Evolutionary conservation across 2,888 invertebrate genomes (phyloP), one percentile per base, ranked within the genome.

Genomic region (Lepidocyrtoides sp.): DNA sequence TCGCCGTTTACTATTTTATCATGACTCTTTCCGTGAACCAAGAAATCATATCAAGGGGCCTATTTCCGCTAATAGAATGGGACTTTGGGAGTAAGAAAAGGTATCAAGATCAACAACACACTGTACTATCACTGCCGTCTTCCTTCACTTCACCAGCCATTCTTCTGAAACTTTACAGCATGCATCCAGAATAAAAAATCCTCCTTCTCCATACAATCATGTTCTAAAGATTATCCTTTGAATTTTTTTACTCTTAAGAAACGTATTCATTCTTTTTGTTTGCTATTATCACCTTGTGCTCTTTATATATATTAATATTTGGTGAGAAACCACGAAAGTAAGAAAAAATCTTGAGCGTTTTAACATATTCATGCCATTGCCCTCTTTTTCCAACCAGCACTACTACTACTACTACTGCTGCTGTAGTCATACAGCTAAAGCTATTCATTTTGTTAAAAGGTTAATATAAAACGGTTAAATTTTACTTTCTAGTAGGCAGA

Each of bases 51-150:
- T 92, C 93, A 93, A 91, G 93, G 93, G 93, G 92, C 93, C 93
- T 92, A 93, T 93, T 93, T 92, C 91, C 90, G 86, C 93, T 93
- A 93, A 93, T 93, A 93, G 93, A 93, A 93, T 93, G 93, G 93
- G 93, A 92, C 93, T 93, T 92, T 88, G 92, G 93, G 92, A 92
- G 60, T 92, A 91, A 89, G 32, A 32, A 91, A 72, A 60, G 57
- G 92, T 92, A 93, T 92, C 93, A 93, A 89, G 91, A 92, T 92
- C 91, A 88, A 84, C 88, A 91, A 77, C 81, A 84, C 54, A 36
- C 82, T 48, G 51, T 51, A 4, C 51, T 51, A 72, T 48, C 41
- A 23, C 86, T 60, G 17, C 32, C 54, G 20, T 54, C 63, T 81
- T 88, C 89, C 63, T 41, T 81, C 60, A 81, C 66, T 82, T 77